Evolutionary conservation across 1,140 invertebrate genomes (phyloP).

Genomic region (Drosophila lowei): DNA sequence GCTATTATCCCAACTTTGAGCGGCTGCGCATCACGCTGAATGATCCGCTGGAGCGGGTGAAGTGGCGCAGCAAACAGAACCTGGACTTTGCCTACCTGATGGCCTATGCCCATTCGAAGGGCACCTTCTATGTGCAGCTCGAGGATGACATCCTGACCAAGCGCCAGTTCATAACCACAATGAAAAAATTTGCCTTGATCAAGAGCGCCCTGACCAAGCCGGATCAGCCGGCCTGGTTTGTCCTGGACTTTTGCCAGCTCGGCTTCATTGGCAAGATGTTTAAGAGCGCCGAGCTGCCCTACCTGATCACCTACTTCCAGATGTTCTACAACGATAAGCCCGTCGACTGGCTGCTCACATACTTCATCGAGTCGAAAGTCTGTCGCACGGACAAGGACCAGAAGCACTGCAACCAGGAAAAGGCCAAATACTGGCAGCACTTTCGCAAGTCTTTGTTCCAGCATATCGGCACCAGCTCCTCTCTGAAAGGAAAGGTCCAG

Average conservation of each 20-base stretch:
- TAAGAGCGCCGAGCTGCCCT: constrained; percentile 93
- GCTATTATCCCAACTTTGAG: constrained; percentile 95
- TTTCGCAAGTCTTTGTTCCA: constrained; percentile 97
- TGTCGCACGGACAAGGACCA: constrained; percentile 94
- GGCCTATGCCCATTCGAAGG: constrained; percentile 94
- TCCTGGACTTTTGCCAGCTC: constrained; percentile 96
- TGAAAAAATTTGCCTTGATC: constrained; percentile 94
- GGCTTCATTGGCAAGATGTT: constrained; percentile 98
- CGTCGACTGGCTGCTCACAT: constrained; percentile 97
- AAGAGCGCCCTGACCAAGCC: constrained; percentile 87
- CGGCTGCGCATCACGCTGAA: constrained; percentile 91
- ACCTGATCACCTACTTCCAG: constrained; percentile 96
- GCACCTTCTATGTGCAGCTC: constrained; percentile 93
- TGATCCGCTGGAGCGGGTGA: constrained; percentile 93
- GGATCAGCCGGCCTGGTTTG: constrained; percentile 91
- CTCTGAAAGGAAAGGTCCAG: constrained; percentile 97
- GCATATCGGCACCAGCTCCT: constrained; percentile 97
- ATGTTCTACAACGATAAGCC: constrained; percentile 95
- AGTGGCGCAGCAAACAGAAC: constrained; percentile 98
- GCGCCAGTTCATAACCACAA: constrained; percentile 91
- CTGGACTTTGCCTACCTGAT: constrained; percentile 97
- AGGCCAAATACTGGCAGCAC: constrained; percentile 92
- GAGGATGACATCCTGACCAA: constrained; percentile 98
- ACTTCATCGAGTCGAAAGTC: constrained; percentile 95
- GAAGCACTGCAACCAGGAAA: constrained; percentile 94